phyloP scores from a whole-genome alignment of 2,888 invertebrate species.

The Lordiphosa andalusiaca region DNA sequence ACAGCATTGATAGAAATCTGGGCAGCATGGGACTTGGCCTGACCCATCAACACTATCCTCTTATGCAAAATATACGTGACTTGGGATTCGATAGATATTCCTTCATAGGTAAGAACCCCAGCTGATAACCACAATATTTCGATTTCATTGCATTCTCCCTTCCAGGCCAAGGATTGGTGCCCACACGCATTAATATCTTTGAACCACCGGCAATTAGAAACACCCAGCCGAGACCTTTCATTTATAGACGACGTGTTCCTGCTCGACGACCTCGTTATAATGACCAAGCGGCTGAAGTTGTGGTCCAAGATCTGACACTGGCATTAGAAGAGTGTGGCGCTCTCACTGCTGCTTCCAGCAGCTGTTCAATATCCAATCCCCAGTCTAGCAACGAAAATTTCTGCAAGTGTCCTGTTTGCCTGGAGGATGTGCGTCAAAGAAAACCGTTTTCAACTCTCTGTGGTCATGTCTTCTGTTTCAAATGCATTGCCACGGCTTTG shows the following conservation, averaged over 20 bases:
- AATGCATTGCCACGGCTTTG: constrained; percentile 41
- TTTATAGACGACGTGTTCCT: too few relatives aligned
- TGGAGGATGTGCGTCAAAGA: constrained; percentile 26
- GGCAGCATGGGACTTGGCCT: neutral
- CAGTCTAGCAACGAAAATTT: constrained; percentile 1
- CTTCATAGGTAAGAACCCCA: neutral
- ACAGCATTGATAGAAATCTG: constrained; percentile 11
- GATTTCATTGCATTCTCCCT: too few relatives aligned
- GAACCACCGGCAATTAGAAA: neutral
- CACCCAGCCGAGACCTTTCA: neutral
- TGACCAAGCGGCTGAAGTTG: neutral
- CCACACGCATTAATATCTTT: neutral
- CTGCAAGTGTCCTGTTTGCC: constrained; percentile 47
- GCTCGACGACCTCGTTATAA: neutral
- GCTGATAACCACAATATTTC: too few relatives aligned
- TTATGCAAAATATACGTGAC: neutral
- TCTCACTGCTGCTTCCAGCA: neutral
- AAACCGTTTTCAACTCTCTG: constrained; percentile 42
- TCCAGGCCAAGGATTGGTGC: neutral
- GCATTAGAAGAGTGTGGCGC: too few relatives aligned
- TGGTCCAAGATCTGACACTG: neutral
- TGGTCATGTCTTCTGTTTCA: constrained; percentile 49
- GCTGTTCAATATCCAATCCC: neutral
- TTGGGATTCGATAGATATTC: neutral
- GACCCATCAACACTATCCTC: neutral